phyloP scores from a whole-genome alignment of 2,888 invertebrate species.

The Plusia festucae region DNA sequence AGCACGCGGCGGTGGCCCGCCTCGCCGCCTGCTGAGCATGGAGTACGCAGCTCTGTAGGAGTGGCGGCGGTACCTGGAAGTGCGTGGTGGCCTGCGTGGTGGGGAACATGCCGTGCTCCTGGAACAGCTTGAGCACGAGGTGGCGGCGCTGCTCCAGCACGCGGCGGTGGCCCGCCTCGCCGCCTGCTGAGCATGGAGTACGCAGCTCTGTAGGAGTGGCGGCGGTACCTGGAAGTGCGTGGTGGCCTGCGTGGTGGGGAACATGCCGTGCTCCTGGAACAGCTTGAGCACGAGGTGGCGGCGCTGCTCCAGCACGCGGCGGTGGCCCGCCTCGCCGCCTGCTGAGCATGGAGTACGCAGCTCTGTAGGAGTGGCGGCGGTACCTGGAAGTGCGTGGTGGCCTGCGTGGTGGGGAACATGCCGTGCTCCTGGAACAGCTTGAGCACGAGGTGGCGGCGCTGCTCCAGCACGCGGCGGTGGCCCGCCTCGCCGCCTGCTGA shows the following conservation, averaged over 20 bases:
- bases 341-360: constrained; percentile 95
- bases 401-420: too few species aligned
- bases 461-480: too few species aligned
- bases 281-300: too few species aligned
- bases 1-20: constrained; percentile 95
- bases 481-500: too few species aligned
- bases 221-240: constrained; percentile 95
- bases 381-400: too few species aligned
- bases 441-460: too few species aligned
- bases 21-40: constrained; percentile 91
- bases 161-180: constrained; percentile 93
- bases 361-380: too few species aligned
- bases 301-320: too few species aligned
- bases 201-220: constrained; percentile 82
- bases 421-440: too few species aligned
- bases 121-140: constrained; percentile 98
- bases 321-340: constrained; percentile 84
- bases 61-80: constrained; percentile 94
- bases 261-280: too few species aligned
- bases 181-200: constrained; percentile 92
- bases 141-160: constrained; percentile 97
- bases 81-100: constrained; percentile 95
- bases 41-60: constrained; percentile 91
- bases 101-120: constrained; percentile 97
- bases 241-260: too few species aligned